Base-by-base conservation (phyloP, 2,113 vertebrate genomes). In the Myotis davidii region DNA sequence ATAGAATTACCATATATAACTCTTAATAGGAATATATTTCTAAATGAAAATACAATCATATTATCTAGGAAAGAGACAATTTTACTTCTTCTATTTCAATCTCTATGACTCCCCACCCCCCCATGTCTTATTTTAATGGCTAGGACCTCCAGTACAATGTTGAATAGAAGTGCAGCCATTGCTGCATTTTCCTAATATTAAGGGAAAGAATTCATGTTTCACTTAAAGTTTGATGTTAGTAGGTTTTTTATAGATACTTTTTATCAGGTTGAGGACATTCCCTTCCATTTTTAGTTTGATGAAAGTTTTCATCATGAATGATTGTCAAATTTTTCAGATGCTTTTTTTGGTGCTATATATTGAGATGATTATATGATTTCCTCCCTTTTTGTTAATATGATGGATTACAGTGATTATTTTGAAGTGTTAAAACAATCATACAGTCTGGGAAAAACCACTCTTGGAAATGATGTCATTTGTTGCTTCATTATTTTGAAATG, bases 251-350 rank as follows among this genome's bases (percentile, higher is more conserved):
- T 25, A 82, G 69, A 59, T 45, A 0, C 6, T 12, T 73, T 89
- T 89, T 52, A 82, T 67, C n/a, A 92, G n/a, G 18, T 25, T 56
- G 64, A 94, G 42, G 20, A 88, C 27, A 29, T 77, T 79, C 29
- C 25, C 29, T 91, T 79, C 34, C 50, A 59, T 92, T 83, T 34
- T 42, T 89, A 21, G 21, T 79, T 48, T 93, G 59, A 54, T 74
- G 2, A n/a, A n/a, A 92, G 37, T 78, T 95, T 93, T 94, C 85
- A 52, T 85, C 52, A 52, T 13, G 10, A 91, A 39, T 42, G 48
- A 83, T 83, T 21, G 17, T 61, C 91, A 37, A 78, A 42, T 82
- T 92, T 88, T 94, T 90, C 77, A 92, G 29, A 77, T 84, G 52
- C 6, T 82, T 18, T 94, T 59, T 83, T 52, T 70, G 42, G 25